Base-by-base conservation (phyloP, 1,140 invertebrate species). In the Eriocheir sinensis region DNA sequence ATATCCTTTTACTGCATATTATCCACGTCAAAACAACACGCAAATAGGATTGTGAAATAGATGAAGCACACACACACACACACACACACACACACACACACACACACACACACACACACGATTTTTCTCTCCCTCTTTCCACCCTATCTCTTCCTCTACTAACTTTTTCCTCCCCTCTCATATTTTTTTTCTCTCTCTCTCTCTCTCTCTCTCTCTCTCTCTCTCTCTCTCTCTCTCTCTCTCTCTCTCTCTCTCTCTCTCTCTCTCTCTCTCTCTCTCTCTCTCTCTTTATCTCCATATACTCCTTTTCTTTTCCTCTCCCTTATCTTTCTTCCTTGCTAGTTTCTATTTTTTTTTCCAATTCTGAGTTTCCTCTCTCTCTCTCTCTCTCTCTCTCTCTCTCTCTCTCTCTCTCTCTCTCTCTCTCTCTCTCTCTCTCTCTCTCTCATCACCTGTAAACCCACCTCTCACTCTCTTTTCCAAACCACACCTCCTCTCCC, bases 191-290 rank as follows among this genome's bases (percentile, higher is more conserved):
- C n/a, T n/a, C n/a, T n/a, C n/a, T n/a, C n/a, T n/a, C n/a, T n/a
- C n/a, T 72, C 60, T 72, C 60, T 72, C 60, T 72, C 60, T 72
- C 60, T 72, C 60, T 72, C 60, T 72, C 12, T 72, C 60, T 72
- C 60, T 72, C 12, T 72, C 60, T 72, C 60, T 72, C 60, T 72
- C 60, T 72, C 60, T 72, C 60, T 72, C 60, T 72, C 60, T 72
- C n/a, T 15, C n/a, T n/a, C n/a, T 72, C n/a, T 72, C 12, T 72
- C n/a, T 72, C n/a, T n/a, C n/a, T n/a, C n/a, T n/a, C n/a, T n/a
- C n/a, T n/a, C n/a, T n/a, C n/a, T n/a, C n/a, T n/a, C n/a, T n/a
- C n/a, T 12, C 15, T 72, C n/a, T 72, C 60, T 72, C 60, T 72
- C 60, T 72, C 60, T 72, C 60, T 72, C n/a, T 72, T 72, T n/a